phyloP scores from a whole-genome alignment of 2,888 invertebrate species.

The Rhogogaster chlorosoma region DNA sequence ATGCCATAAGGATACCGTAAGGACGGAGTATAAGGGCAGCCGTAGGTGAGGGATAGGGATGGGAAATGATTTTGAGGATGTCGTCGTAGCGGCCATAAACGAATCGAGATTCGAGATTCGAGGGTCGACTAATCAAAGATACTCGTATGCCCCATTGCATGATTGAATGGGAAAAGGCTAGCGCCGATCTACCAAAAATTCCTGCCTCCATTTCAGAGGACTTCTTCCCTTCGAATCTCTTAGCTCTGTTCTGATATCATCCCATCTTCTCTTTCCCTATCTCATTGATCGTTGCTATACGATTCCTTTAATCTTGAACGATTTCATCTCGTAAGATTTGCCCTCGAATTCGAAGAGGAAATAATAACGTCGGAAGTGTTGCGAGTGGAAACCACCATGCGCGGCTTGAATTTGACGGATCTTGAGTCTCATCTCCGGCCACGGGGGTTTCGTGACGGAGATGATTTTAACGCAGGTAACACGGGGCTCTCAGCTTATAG shows the following conservation, averaged over 20 bases:
- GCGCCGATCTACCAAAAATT: constrained; percentile 20
- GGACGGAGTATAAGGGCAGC: constrained; percentile 4
- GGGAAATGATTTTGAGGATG: constrained; percentile 43
- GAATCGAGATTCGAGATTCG: constrained; percentile 40
- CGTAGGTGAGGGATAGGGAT: constrained; percentile 22
- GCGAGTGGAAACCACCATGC: constrained; percentile 6
- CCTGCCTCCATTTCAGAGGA: neutral
- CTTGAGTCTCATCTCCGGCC: constrained; percentile 41
- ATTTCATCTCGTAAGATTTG: constrained; percentile 26
- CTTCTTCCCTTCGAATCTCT: constrained; percentile 3
- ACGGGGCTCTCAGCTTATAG: neutral
- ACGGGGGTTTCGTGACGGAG: constrained; percentile 20
- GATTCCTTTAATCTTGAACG: constrained; percentile 33
- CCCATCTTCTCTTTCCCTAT: constrained; percentile 3
- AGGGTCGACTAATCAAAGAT: constrained; percentile 50
- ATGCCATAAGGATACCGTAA: constrained; percentile 24
- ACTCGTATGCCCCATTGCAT: constrained; percentile 49
- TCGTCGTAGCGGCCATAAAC: constrained; percentile 29
- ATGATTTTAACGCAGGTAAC: neutral
- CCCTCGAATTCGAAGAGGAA: constrained; percentile 31
- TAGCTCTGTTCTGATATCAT: constrained; percentile 12
- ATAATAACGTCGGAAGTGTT: constrained; percentile 42
- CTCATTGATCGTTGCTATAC: constrained; percentile 16
- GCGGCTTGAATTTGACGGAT: constrained; percentile 41
- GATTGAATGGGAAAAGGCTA: constrained; percentile 48